Evolutionary conservation across 2,888 invertebrate genomes (phyloP), one percentile per base, ranked within the genome.

Genomic region (Mayetiola destructor): DNA sequence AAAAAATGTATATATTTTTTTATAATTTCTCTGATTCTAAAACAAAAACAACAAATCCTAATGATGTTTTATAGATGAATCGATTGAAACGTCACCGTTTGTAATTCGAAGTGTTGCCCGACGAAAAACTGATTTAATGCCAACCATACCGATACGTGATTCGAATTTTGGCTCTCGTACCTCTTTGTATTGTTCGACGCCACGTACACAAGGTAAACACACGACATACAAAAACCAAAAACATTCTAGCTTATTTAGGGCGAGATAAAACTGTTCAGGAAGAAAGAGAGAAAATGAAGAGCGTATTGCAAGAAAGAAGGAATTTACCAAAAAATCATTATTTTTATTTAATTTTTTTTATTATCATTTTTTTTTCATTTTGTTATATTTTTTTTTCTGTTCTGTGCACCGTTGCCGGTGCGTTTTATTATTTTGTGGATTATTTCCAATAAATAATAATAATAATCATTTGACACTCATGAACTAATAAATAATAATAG

Each of bases 101-200:
- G 76, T 80, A 72, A 86, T 84, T 78, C 81, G 82, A 63, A 84
- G 86, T 62, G 85, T 86, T 68, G 88, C 87, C 66, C 81, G 89
- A 66, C 81, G 88, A 66, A 85, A 88, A 75, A 91, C 91, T 62
- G 91, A 92, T 78, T 78, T 92, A 70, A 87, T 89, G 77, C 92
- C 92, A 63, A 91, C 91, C 65, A 80, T 88, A 73, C 89, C 90
- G 64, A 82, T 79, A 64, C 76, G 83, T 65, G 84, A 84, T 66
- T 71, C 74, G 65, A 72, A 74, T 61, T 75, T 71, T 64, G 71
- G 71, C 67, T 73, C 76, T 66, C 72, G 73, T 68, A 70, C 76
- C 65, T 74, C 77, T 64, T 70, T 73, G 64, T 70, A 70, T 67
- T 68, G 63, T 58, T 39, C 54, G 16, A 73, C 73, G 63, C 73